Conservation (phyloP, 1,140 invertebrate species). For the Holotrichia oblita region DNA sequence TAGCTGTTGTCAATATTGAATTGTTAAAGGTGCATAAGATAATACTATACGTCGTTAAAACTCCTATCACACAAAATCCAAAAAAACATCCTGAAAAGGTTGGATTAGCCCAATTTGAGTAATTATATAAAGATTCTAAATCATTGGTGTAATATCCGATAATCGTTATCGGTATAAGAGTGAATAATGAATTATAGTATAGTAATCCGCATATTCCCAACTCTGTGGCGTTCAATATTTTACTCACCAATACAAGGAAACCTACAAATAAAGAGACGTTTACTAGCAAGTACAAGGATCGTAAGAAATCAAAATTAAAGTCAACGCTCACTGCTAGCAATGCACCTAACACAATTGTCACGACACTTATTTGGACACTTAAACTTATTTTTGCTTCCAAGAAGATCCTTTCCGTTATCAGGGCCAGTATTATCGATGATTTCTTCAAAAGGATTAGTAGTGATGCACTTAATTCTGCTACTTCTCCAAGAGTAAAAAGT, state of each 20-base stretch:
- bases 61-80: conserved; percentile 96
- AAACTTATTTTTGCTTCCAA: conserved; percentile 76
- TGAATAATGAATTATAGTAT: conserved; percentile 97
- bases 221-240: conserved; percentile 94
- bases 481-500: conserved; percentile 58
- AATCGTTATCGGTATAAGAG: conserved; percentile 83
- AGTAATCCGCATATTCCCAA: conserved; percentile 96
- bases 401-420: conserved; percentile 92
- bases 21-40: conserved; percentile 96
- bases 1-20: conserved; percentile 98
- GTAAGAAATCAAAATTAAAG: conserved; percentile 89
- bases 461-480: conserved; percentile 94
- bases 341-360: conserved; percentile 95
- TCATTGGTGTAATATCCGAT: conserved; percentile 85
- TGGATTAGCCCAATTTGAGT: conserved; percentile 76
- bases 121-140: conserved; percentile 72
- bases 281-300: conserved; percentile 91
- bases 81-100: conserved; percentile 87
- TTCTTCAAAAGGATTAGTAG: conserved; percentile 97
- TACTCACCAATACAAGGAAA: conserved; percentile 97
- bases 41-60: conserved; percentile 93
- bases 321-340: conserved; percentile 85
- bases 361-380: conserved; percentile 88
- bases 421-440: conserved; percentile 99
- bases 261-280: conserved; percentile 92